Conservation (phyloP, 2,113 vertebrate species). For the Ceratotherium simum region DNA sequence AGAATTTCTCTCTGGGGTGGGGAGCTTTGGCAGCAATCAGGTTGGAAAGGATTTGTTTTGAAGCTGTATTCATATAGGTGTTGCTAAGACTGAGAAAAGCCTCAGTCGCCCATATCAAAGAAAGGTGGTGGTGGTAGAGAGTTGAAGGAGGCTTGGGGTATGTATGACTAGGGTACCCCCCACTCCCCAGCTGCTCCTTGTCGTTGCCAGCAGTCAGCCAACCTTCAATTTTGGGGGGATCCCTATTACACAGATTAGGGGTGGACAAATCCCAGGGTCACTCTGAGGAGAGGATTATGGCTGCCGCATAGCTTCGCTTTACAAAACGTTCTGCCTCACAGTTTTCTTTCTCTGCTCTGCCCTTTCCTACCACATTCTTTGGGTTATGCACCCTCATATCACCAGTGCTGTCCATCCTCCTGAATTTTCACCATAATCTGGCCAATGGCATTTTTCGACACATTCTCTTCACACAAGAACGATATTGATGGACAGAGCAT, state of each 20-base stretch:
- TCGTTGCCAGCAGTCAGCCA: not conserved
- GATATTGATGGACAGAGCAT: not conserved
- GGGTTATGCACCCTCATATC: not conserved
- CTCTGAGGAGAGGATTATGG: not conserved
- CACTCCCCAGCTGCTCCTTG: not conserved
- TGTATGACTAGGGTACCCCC: too few relatives aligned
- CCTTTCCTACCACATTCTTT: not conserved
- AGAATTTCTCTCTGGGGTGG: not conserved
- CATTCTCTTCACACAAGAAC: not conserved
- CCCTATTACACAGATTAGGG: not conserved
- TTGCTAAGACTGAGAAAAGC: not conserved
- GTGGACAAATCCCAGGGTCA: not conserved
- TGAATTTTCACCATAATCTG: not conserved
- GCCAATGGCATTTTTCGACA: not conserved
- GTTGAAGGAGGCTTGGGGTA: not conserved
- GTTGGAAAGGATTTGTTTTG: not conserved
- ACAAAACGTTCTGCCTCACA: not conserved
- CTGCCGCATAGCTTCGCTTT: not conserved
- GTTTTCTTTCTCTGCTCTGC: not conserved
- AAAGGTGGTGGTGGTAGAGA: not conserved
- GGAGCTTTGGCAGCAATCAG: not conserved
- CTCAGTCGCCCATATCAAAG: not conserved
- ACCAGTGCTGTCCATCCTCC: rapidly evolving
- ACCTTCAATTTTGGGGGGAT: not conserved
- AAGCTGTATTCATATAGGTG: not conserved